A percentile compares a stretch with the other conserved stretches of the same genome.
phyloP scores from a whole-genome alignment of 1,140 invertebrate genomes.

The Leptopilina boulardi region DNA sequence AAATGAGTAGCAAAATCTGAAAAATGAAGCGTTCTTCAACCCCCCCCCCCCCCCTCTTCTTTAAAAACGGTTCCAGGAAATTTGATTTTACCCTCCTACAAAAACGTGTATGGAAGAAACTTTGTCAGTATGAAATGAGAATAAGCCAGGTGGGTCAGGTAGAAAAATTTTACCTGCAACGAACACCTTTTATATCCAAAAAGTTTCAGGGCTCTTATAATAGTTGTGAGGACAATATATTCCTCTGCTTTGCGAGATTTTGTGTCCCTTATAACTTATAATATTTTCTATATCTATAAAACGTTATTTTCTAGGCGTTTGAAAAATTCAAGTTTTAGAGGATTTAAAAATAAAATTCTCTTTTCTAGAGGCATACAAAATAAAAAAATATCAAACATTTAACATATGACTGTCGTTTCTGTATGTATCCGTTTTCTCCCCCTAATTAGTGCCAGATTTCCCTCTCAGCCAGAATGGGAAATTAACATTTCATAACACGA shows the following conservation, averaged over 20 bases:
- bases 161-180: slow-evolving; percentile 59
- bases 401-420: slow-evolving; percentile 46
- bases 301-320: slow-evolving; percentile 14
- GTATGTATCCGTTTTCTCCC: neutral
- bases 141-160: slow-evolving; percentile 69
- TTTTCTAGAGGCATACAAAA: neutral
- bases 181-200: slow-evolving; percentile 56
- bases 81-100: slow-evolving; percentile 26
- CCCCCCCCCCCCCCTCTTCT: too few species aligned
- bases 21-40: slow-evolving; percentile 8
- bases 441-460: slow-evolving; percentile 20
- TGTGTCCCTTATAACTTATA: neutral
- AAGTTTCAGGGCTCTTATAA: slow-evolving; percentile 42
- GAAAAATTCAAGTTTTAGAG: neutral
- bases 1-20: neutral
- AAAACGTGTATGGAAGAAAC: slow-evolving; percentile 30
- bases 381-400: slow-evolving; percentile 31
- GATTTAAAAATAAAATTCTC: neutral
- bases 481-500: slow-evolving; percentile 21
- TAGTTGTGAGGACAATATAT: slow-evolving; percentile 19
- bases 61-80: slow-evolving; percentile 6
- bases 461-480: neutral
- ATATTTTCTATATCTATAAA: slow-evolving; percentile 17
- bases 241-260: slow-evolving; percentile 9
- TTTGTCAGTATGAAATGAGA: slow-evolving; percentile 42